Conservation (phyloP, 2,113 vertebrate genomes). For the Sprattus sprattus region DNA sequence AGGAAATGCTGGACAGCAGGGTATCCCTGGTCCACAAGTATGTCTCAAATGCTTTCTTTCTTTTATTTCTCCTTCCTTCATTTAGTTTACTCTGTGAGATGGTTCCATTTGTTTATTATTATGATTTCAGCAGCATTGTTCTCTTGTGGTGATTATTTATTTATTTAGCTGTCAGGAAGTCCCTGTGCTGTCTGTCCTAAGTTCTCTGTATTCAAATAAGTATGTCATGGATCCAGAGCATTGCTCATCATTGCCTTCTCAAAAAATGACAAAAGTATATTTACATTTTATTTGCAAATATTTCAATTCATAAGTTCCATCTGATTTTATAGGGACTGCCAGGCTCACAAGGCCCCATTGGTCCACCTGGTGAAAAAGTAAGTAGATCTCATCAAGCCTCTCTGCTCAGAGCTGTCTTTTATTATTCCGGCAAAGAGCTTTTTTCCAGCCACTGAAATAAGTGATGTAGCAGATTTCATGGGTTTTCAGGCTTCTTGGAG, state of each 20-base stretch:
- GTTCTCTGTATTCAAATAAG: background rate
- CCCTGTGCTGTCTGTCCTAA: background rate
- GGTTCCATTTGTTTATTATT: background rate
- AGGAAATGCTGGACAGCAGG: slow-evolving; percentile 92
- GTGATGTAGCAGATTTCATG: slow-evolving; percentile 62
- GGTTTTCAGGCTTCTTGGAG: slow-evolving; percentile 49
- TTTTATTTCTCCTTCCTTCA: background rate
- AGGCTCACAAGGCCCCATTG: slow-evolving; percentile 96
- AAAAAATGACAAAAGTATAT: background rate
- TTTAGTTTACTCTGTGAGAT: background rate
- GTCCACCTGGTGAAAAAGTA: slow-evolving; percentile 97
- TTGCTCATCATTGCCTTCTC: background rate
- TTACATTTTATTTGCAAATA: background rate
- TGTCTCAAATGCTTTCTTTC: slow-evolving; percentile 49
- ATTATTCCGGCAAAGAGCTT: slow-evolving; percentile 47
- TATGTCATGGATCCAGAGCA: background rate
- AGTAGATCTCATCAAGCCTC: slow-evolving; percentile 54
- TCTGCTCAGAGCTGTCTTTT: background rate
- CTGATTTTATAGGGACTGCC: slow-evolving; percentile 84
- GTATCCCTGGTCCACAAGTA: slow-evolving; percentile 89
- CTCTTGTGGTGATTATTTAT: too few species aligned
- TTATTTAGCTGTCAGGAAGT: too few species aligned
- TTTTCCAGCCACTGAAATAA: slow-evolving; percentile 53
- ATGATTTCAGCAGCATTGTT: background rate
- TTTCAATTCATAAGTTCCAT: slow-evolving; percentile 2